These are phyloP conservation scores for Oedothorax gibbosus DNA, from an alignment of 1,140 invertebrate species.

Conservation along the genomic window DNA sequence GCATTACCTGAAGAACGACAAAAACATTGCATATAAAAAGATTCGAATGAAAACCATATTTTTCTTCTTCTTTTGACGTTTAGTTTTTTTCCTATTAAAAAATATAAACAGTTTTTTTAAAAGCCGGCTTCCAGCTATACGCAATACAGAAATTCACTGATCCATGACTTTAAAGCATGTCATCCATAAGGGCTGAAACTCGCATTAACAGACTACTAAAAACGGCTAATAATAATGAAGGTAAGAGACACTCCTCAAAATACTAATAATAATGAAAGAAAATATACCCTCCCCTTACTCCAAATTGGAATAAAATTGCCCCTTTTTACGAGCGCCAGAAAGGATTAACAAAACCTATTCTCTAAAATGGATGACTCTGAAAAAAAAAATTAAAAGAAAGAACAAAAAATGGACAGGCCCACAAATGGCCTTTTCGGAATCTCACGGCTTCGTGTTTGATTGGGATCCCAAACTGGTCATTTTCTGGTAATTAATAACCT, in stretches of 20 bases:
- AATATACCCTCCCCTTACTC: not conserved
- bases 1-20: not conserved
- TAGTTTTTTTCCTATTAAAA: too few species aligned
- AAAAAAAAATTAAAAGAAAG: not conserved
- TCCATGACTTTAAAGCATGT: constrained; percentile 41
- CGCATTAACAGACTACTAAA: not conserved
- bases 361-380: constrained; percentile 27
- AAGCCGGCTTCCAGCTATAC: not conserved
- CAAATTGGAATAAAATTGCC: constrained; percentile 52
- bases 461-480: constrained; percentile 34
- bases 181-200: not conserved
- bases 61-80: not conserved
- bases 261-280: constrained; percentile 36
- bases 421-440: not conserved
- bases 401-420: not conserved
- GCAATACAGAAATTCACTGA: constrained; percentile 21
- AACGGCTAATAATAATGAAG: constrained; percentile 11
- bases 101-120: too few species aligned
- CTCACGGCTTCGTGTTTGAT: constrained; percentile 31
- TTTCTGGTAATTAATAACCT: constrained; percentile 50
- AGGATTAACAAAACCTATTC: constrained; percentile 42
- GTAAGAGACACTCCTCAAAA: not conserved
- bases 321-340: constrained; percentile 24
- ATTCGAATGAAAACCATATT: not conserved
- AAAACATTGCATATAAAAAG: constrained; percentile 6